Base-by-base conservation (phyloP, 2,797 vertebrate genomes). In the Enteromius fasciolatus region DNA sequence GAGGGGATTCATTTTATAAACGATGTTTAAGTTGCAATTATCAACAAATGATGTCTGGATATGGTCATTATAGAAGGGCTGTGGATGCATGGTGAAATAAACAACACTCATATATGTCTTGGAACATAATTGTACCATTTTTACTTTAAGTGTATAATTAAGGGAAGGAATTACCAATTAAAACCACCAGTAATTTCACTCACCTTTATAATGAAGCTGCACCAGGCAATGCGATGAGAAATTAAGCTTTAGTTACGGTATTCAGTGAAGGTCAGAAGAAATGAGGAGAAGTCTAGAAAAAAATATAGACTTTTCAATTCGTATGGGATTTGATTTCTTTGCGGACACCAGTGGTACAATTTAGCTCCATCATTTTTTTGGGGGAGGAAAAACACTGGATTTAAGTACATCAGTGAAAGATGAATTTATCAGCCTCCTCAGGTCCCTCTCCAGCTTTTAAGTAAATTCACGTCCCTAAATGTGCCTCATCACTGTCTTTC, bases 231-330 rank as follows among this genome's bases (percentile, higher is more conserved):
- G 4, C 23, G 31, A 48, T 44, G 75, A 61, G 59, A 64, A 64
- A 64, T 77, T 15, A 64, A 48, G 25, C 17, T 48, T 77, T 77
- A 77, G 59, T 48, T 48, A 48, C 3, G 3, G 59, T 64, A n/a
- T 64, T 77, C 41, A 20, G 63, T n/a, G 25, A 64, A 64, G 75
- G 75, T 77, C 41, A 64, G 25, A 52, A 73, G 52, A 33, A 73
- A 73, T 72, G 25, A 50, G 64, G 10, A n/a, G 25, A 72, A 31
- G 25, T 20, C 10, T 46, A 20, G 17, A 44, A 57, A 76, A 44
- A 7, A 44, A 20, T 76, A 28, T 39, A 20, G 54, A 77, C 23
- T 15, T n/a, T 31, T 63, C 23, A 31, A 31, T 64, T 23, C 23
- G 1, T 23, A 20, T 3, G 5, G 57, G 57, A 46, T 64, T 48